phyloP scores from a whole-genome alignment of 1,140 invertebrate species.

The Neoseiulus cucumeris region DNA sequence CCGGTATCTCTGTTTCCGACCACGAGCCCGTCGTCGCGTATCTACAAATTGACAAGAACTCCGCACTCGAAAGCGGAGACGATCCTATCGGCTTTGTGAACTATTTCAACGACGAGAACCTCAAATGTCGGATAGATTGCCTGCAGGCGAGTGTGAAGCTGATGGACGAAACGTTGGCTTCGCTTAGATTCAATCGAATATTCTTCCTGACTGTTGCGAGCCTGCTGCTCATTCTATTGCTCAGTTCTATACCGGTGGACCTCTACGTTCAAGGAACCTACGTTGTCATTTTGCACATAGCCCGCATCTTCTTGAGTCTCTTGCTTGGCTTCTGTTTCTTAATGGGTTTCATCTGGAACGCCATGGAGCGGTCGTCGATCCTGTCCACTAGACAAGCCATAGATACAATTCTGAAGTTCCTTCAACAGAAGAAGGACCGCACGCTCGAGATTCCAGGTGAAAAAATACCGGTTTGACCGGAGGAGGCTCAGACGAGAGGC shows the following conservation, averaged over 20 bases:
- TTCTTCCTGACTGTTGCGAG: constrained; percentile 20
- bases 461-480: too few species aligned
- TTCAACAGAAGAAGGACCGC: background rate
- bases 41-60: constrained; percentile 29
- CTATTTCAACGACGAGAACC: constrained; percentile 14
- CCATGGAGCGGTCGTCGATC: constrained; percentile 28
- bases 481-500: too few species aligned
- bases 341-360: constrained; percentile 26
- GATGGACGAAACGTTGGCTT: constrained; percentile 18
- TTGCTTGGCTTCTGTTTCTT: constrained; percentile 26
- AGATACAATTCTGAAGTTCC: background rate
- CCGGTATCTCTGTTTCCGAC: constrained; percentile 53
- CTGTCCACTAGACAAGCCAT: constrained; percentile 26
- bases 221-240: constrained; percentile 15
- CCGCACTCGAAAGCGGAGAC: background rate
- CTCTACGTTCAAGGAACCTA: constrained; percentile 17
- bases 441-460: too few species aligned
- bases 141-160: constrained; percentile 17
- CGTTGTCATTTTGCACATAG: constrained; percentile 21
- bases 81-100: background rate
- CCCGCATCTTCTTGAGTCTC: constrained; percentile 21
- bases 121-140: constrained; percentile 22
- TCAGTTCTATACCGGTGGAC: constrained; percentile 16
- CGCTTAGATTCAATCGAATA: constrained; percentile 17
- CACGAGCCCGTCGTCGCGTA: constrained; percentile 63